These are phyloP conservation scores for Eumerus sabulonum DNA, from an alignment of 2,888 invertebrate species.

Conservation along the genomic window DNA sequence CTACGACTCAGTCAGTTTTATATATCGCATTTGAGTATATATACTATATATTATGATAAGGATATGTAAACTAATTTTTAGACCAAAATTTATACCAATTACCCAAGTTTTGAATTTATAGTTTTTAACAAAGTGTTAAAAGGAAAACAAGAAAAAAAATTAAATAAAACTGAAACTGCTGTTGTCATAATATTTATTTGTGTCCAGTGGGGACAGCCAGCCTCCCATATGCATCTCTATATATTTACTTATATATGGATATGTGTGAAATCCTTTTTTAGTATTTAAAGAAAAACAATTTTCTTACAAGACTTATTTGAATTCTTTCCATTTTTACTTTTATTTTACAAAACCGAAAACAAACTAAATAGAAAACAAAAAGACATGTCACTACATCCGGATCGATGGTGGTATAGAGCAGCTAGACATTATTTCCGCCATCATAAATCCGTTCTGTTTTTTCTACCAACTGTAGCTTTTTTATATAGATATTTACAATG, in stretches of 20 bases:
- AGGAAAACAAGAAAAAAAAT: too few species aligned
- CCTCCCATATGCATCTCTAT: background rate
- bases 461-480: conserved; percentile 38
- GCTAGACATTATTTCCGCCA: conserved; percentile 3
- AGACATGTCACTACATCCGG: too few species aligned
- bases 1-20: conserved; percentile 58
- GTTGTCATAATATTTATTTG: conserved; percentile 50
- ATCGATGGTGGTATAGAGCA: conserved; percentile 21
- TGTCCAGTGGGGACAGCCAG: conserved; percentile 8
- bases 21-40: conserved; percentile 61
- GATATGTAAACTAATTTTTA: conserved; percentile 61
- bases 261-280: conserved; percentile 70
- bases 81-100: conserved; percentile 59
- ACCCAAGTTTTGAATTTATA: conserved; percentile 48
- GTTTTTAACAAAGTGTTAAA: conserved; percentile 10
- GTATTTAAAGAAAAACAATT: conserved; percentile 68
- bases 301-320: conserved; percentile 69
- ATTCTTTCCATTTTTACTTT: conserved; percentile 40
- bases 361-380: conserved; percentile 16
- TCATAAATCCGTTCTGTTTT: conserved; percentile 20
- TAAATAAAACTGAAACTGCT: too few species aligned
- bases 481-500: conserved; percentile 66
- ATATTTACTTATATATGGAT: conserved; percentile 62
- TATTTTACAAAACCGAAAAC: conserved; percentile 24
- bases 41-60: conserved; percentile 39